Evolutionary conservation across 2,113 vertebrate genomes (phyloP).

Genomic region (Cavia porcellus): DNA sequence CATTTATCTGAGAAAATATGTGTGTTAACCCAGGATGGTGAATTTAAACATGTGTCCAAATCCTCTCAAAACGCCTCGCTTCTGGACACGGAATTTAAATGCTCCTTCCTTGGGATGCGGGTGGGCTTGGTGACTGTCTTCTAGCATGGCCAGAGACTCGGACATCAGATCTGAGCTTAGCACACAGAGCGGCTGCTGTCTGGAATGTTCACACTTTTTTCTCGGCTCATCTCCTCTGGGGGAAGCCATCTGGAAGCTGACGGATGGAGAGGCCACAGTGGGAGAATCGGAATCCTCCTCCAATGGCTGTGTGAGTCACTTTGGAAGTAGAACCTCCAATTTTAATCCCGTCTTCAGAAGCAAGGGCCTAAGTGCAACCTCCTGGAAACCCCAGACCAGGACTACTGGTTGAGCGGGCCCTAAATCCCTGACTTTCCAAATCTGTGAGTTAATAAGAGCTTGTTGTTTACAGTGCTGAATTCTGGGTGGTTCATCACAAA

Average conservation of each 20-base stretch:
- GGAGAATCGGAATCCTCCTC: background rate
- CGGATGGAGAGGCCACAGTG: accelerated
- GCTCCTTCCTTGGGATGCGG: accelerated
- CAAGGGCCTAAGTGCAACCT: background rate
- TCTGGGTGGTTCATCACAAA: background rate
- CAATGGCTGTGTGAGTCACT: accelerated
- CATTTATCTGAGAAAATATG: background rate
- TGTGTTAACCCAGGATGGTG: background rate
- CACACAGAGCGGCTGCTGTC: background rate
- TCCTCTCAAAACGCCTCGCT: background rate
- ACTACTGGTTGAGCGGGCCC: background rate
- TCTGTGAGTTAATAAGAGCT: background rate
- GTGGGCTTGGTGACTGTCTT: background rate
- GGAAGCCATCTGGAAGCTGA: background rate
- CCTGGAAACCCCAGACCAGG: background rate
- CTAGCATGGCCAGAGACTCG: background rate
- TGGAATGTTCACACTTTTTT: background rate
- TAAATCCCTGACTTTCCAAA: background rate
- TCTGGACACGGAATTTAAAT: background rate
- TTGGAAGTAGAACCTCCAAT: background rate
- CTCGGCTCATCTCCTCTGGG: background rate
- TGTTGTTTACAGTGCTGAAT: background rate
- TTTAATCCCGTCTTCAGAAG: background rate
- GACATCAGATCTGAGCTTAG: background rate
- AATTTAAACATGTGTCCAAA: background rate